Base-by-base conservation (phyloP, 2,113 vertebrate species). In the Porphyrio hochstetteri region DNA sequence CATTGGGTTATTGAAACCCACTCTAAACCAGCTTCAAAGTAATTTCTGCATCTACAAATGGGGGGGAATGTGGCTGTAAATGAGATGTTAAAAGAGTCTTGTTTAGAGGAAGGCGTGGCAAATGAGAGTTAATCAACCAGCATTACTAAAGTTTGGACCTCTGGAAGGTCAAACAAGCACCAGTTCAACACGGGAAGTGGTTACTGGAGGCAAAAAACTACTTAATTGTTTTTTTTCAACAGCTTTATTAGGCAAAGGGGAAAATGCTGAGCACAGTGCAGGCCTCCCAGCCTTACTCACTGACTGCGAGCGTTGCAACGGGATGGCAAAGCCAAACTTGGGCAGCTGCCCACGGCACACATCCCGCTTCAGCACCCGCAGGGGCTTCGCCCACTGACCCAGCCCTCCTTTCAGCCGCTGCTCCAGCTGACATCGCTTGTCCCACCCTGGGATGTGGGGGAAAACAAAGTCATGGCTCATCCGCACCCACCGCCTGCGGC, bases 371-470 rank as follows among this genome's bases (percentile, higher is more conserved):
- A 20, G 48, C 64, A 40, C 27, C 3, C 1, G 5, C 1, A 5
- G 53, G 15, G 17, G 15, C 2, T 46, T 46, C 4, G 2, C 56
- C 17, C 71, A 8, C 38, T 48, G 33, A 5, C 11, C 24, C 67
- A 21, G 19, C 19, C 15, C 60, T 35, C 4, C 1, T 20, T 13
- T 8, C n/a, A 31, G 29, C 15, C 55, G 25, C 55, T 38, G 70
- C 27, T 69, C 33, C 18, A 4, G 0, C 33, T 2, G 1, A 2
- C 1, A 28, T 33, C 1, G 3, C 31, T 64, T n/a, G 10, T 59
- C 48, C 52, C 4, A 3, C 6, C 31, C 4, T 1, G 3, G 13
- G 16, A 27, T 4, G 52, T 2, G 0, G 1, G 0, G 31, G n/a
- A n/a, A 72, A 78, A 46, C 4, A 7, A 40, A 38, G 50, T 46